Evolutionary conservation across 2,888 invertebrate genomes (phyloP), one percentile per base, ranked within the genome.

Genomic region (Galeruca laticollis): DNA sequence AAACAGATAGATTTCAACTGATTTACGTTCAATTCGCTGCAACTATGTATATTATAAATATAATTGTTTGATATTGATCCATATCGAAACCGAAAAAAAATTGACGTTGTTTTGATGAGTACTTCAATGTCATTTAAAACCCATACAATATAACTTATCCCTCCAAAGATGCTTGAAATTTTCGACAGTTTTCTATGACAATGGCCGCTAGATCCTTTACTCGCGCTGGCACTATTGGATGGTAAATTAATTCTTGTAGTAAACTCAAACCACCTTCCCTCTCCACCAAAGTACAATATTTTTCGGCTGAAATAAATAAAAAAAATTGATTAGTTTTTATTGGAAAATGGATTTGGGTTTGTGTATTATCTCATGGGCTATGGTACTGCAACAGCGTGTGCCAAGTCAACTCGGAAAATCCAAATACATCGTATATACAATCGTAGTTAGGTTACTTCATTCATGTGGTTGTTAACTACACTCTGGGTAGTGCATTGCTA

Each of bases 211-310:
- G 88, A 57, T 89, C 87, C 84, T 92, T 93, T 73, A 94, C 93
- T 71, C 88, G 85, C 8, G 85, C 83, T 80, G 93, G 92, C 0
- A 93, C 91, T 70, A 86, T 85, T 20, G 89, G 88, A 82, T 92
- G 89, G 10, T 84, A 82, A 15, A 93, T 85, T 61, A 95, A 84
- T 73, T 90, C 89, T 69, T 90, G 87, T 51, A 98, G 87, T 71
- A 96, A 87, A 49, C 87, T 87, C 61, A 96, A 84, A 0, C 98
- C 98, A 40, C 94, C 93, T 86, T 98, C 98, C 54, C 91, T 89
- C 79, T 93, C 92, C 54, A 99, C 92, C 81, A 98, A 88, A 73
- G 89, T 88, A 85, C 98, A 98, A 87, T 99, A 99, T 86, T 97
- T 98, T 69, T 92, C 92, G 49, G 97, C 97, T 97, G 86, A 26